Percentiles rank a stretch among this genome's conserved stretches.
Conservation (phyloP, 2,113 vertebrate genomes). For the Elephas maximus region DNA sequence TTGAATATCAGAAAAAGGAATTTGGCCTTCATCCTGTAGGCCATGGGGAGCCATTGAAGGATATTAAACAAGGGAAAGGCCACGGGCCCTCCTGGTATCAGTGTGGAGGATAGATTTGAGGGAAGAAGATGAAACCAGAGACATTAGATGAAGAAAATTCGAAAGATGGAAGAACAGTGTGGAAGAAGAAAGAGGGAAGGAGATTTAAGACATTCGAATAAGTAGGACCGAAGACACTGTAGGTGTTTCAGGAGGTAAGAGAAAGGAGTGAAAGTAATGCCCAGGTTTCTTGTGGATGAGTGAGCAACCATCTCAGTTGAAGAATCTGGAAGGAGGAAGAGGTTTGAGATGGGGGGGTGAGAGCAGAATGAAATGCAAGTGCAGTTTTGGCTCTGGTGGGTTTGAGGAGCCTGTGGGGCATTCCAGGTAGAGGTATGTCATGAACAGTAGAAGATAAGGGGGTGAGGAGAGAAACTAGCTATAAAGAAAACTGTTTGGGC, state of each 20-base stretch:
- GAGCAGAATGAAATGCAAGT: background rate
- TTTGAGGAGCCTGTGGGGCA: background rate
- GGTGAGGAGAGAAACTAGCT: background rate
- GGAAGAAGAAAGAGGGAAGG: background rate
- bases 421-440: background rate
- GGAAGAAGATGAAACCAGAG: background rate
- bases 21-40: background rate
- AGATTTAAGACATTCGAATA: background rate
- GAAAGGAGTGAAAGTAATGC: background rate
- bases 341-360: background rate
- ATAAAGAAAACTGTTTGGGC: background rate
- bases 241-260: background rate
- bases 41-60: background rate
- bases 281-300: background rate
- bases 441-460: background rate
- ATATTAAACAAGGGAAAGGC: background rate
- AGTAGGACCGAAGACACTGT: background rate
- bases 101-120: background rate
- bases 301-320: background rate
- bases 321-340: background rate
- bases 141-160: background rate
- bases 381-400: background rate
- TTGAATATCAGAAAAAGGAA: background rate
- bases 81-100: background rate
- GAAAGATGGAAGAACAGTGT: background rate